phyloP scores from a whole-genome alignment of 2,888 invertebrate genomes.

The Dimorphilus gyrociliatus region DNA sequence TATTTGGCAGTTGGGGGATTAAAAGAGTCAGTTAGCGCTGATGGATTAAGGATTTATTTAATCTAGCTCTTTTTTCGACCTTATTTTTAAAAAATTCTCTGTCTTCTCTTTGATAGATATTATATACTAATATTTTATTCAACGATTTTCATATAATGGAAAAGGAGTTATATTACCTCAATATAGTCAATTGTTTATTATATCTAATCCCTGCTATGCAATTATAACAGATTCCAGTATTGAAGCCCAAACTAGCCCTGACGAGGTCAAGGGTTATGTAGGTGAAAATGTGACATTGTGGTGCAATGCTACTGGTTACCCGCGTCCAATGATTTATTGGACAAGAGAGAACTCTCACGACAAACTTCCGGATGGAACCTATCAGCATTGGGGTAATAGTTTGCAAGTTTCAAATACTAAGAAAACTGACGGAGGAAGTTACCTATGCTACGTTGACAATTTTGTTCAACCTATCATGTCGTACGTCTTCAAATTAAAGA shows the following conservation, averaged over 20 bases:
- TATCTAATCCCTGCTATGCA: too few species aligned
- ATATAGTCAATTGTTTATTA: not conserved
- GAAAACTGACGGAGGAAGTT: conserved; percentile 12
- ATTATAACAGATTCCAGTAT: conserved; percentile 15
- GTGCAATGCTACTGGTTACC: conserved; percentile 18
- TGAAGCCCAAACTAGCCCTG: conserved; percentile 14
- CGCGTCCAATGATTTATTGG: conserved; percentile 17
- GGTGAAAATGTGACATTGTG: conserved; percentile 14
- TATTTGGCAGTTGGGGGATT: too few species aligned
- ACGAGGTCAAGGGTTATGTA: conserved; percentile 9
- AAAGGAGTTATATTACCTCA: not conserved
- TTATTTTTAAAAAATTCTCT: too few species aligned
- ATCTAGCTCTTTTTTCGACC: too few species aligned
- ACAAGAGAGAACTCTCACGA: conserved; percentile 13
- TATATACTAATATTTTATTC: not conserved
- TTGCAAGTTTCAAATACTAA: conserved; percentile 8
- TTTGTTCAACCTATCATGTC: conserved; percentile 14
- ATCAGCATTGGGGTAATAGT: conserved; percentile 14
- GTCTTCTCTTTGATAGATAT: not conserved
- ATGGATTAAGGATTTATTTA: too few species aligned
- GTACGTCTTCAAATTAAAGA: conserved; percentile 12
- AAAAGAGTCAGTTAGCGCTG: too few species aligned
- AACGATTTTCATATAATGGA: not conserved
- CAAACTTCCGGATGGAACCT: conserved; percentile 12
- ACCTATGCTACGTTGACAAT: conserved; percentile 14